Evolutionary conservation across 2,797 vertebrate species (phyloP).

Genomic region (Buceros bicornis): DNA sequence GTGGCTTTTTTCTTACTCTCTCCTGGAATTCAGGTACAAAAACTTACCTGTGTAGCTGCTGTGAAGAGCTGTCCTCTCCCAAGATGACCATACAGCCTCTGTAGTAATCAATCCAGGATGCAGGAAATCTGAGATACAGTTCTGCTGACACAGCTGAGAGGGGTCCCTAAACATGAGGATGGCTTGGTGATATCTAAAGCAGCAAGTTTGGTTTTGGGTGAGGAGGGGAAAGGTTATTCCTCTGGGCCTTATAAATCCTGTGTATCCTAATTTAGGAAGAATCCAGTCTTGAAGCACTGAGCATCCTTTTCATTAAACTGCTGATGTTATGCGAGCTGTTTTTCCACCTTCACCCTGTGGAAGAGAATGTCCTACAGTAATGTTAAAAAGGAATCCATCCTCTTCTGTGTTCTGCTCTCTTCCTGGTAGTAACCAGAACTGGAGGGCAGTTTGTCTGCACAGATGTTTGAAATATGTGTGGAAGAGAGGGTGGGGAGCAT

Average conservation of each 20-base stretch:
- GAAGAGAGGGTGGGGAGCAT: neutral
- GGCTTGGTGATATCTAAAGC: neutral
- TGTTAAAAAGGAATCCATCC: neutral
- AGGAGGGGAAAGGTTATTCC: neutral
- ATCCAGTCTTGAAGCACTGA: neutral
- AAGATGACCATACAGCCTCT: neutral
- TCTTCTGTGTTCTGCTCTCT: neutral
- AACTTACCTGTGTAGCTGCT: neutral
- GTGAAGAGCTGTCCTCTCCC: neutral
- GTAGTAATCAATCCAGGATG: neutral
- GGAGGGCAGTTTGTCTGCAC: neutral
- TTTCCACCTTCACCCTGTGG: neutral
- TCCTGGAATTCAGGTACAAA: neutral
- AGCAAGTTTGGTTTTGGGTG: neutral
- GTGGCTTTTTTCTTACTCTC: neutral
- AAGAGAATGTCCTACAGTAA: neutral
- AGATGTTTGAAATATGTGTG: neutral
- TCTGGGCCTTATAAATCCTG: neutral
- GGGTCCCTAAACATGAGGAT: neutral
- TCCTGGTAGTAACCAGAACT: neutral
- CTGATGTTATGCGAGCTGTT: neutral
- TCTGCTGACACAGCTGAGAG: neutral
- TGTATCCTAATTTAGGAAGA: neutral
- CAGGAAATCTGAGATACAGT: neutral
- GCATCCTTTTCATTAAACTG: conserved; percentile 12